Base-by-base conservation (phyloP, 2,888 invertebrate species). In the Cenopis cana region DNA sequence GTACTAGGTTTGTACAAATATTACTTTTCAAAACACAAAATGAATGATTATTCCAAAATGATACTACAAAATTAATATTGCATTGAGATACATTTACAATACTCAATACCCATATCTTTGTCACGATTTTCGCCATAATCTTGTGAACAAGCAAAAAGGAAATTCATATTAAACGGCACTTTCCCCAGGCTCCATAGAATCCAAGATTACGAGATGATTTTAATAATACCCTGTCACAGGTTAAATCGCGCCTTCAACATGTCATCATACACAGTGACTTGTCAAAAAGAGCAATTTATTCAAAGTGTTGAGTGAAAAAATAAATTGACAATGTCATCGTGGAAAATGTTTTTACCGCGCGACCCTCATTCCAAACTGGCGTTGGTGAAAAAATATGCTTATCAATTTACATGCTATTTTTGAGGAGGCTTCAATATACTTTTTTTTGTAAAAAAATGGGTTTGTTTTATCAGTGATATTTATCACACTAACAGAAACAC, bases 221-320 rank as follows among this genome's bases (percentile, higher is more conserved):
- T 70, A 66, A 70, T 70, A 70, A 60, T 66, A 70, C 18, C 54
- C 38, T 61, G 67, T 54, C 64, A 56, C 67, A 61, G 71, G 71
- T 71, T 67, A 50, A 67, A 71, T 71, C 50, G 55, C 61, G 49
- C 49, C 71, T 55, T 55, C 59, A 69, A 65, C 59, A 65, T 67
- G 71, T 71, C 71, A 71, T 71, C 67, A 71, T 56, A 14, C 50
- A 29, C 71, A 66, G 67, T 71, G 71, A 71, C 71, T 71, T 61
- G 71, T 67, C 71, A 61, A 71, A 71, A 71, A 71, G 67, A 71
- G 61, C 71, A 71, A 71, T 71, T 71, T 71, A 71, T 71, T 67
- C 56, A 67, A 67, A 61, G 71, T 67, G 71, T 71, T 67, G 67
- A 67, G 71, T 71, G 71, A 71, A 71, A 71, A 67, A 71, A 71